Percentiles rank a stretch among this genome's conserved stretches.
Evolutionary conservation across 2,888 invertebrate genomes (phyloP).

Genomic region (Hirtodrosophila histrioides): DNA sequence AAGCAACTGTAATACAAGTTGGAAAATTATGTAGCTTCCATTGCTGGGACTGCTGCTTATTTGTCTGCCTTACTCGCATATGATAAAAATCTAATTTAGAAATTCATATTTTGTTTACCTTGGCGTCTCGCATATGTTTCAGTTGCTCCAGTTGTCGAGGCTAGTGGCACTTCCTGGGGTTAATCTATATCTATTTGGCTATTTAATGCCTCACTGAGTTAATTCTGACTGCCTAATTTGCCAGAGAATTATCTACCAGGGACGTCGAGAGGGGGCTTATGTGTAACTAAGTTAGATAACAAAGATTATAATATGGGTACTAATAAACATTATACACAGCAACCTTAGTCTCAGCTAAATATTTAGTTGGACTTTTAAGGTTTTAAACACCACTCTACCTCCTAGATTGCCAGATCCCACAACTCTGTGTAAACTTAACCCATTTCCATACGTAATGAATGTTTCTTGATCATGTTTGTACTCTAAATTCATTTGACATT

Average conservation of each 20-base stretch:
- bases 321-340: too few species aligned
- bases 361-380: too few species aligned
- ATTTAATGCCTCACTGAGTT: slow-evolving; percentile 45
- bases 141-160: slow-evolving; percentile 1
- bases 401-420: too few species aligned
- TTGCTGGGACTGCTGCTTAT: slow-evolving; percentile 39
- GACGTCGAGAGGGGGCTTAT: neutral
- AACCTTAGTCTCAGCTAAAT: too few species aligned
- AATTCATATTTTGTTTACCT: slow-evolving; percentile 61
- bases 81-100: slow-evolving; percentile 62
- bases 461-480: too few species aligned
- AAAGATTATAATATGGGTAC: too few species aligned
- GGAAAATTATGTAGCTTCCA: slow-evolving; percentile 7
- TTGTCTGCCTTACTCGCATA: slow-evolving; percentile 37
- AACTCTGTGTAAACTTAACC: too few species aligned
- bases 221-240: slow-evolving; percentile 57
- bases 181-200: slow-evolving; percentile 22
- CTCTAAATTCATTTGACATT: too few species aligned
- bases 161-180: neutral
- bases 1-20: slow-evolving; percentile 9
- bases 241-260: slow-evolving; percentile 47
- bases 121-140: slow-evolving; percentile 24
- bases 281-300: neutral
- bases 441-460: too few species aligned
- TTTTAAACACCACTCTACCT: too few species aligned